Evolutionary conservation across 1,140 invertebrate genomes (phyloP).

Genomic region (Drosophila melanogaster): DNA sequence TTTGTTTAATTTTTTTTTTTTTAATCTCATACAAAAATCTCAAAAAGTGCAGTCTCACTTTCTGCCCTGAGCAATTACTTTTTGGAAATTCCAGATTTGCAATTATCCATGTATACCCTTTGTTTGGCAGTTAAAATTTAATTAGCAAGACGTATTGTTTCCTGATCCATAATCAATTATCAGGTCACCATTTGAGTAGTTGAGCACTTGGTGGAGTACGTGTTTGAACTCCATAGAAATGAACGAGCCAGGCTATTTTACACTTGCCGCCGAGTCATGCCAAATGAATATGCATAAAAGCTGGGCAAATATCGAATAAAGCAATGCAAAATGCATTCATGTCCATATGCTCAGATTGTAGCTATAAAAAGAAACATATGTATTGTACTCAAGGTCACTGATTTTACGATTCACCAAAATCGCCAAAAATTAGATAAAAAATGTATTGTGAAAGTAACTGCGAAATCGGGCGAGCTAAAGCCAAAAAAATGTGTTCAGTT

Average conservation of each 20-base stretch:
- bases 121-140: constrained; percentile 58
- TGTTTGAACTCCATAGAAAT: constrained; percentile 33
- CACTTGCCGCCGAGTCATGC: constrained; percentile 64
- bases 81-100: constrained; percentile 40
- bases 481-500: constrained; percentile 49
- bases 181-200: constrained; percentile 33
- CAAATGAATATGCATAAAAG: constrained; percentile 73
- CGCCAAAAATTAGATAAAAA: constrained; percentile 48
- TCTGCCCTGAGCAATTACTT: constrained; percentile 21
- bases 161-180: constrained; percentile 54
- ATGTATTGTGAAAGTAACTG: constrained; percentile 70
- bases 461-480: constrained; percentile 54
- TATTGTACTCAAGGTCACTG: constrained; percentile 63
- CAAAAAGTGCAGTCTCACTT: constrained; percentile 27
- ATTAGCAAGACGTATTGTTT: constrained; percentile 63
- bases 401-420: constrained; percentile 42
- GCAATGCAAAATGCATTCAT: constrained; percentile 65
- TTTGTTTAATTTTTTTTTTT: too few relatives aligned
- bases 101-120: constrained; percentile 42
- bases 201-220: constrained; percentile 28
- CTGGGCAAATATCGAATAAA: constrained; percentile 57
- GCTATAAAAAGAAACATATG: constrained; percentile 32
- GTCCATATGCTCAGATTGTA: constrained; percentile 54
- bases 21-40: too few relatives aligned
- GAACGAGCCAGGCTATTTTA: constrained; percentile 29